Evolutionary conservation across 2,888 invertebrate species (phyloP).

Genomic region (Megastigmus dorsalis): DNA sequence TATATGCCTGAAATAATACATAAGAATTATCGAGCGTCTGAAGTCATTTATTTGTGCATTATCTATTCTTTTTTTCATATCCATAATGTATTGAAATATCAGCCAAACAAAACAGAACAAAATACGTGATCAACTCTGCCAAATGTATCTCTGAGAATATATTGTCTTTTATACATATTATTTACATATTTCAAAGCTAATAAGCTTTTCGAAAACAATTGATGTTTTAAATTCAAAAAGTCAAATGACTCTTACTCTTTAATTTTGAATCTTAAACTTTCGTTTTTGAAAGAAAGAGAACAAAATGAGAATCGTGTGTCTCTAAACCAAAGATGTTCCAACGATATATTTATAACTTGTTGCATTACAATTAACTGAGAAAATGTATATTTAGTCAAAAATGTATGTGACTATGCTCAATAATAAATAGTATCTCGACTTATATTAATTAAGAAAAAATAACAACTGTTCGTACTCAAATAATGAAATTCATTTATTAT

Average conservation of each 20-base stretch:
- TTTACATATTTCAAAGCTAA: neutral
- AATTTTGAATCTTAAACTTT: slow-evolving; percentile 32
- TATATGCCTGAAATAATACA: slow-evolving; percentile 32
- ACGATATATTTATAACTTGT: slow-evolving; percentile 65
- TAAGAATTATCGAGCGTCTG: neutral
- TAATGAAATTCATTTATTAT: slow-evolving; percentile 21
- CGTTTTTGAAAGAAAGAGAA: slow-evolving; percentile 50
- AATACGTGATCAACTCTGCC: slow-evolving; percentile 17
- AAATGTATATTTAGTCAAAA: slow-evolving; percentile 67
- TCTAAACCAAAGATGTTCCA: slow-evolving; percentile 70
- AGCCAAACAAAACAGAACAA: slow-evolving; percentile 7
- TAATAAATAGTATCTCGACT: slow-evolving; percentile 58
- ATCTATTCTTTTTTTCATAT: slow-evolving; percentile 26
- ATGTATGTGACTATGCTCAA: slow-evolving; percentile 66
- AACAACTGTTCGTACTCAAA: slow-evolving; percentile 34
- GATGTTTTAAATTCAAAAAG: neutral
- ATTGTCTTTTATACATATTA: slow-evolving; percentile 13
- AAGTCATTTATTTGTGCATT: slow-evolving; percentile 26
- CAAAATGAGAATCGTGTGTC: slow-evolving; percentile 57
- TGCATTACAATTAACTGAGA: slow-evolving; percentile 64
- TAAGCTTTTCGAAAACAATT: neutral
- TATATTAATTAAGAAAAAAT: slow-evolving; percentile 47
- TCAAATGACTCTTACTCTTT: neutral
- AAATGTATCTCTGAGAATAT: slow-evolving; percentile 30
- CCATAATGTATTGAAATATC: slow-evolving; percentile 26